Evolutionary conservation across 1,140 invertebrate genomes (phyloP).

Genomic region (Lethrus apterus): DNA sequence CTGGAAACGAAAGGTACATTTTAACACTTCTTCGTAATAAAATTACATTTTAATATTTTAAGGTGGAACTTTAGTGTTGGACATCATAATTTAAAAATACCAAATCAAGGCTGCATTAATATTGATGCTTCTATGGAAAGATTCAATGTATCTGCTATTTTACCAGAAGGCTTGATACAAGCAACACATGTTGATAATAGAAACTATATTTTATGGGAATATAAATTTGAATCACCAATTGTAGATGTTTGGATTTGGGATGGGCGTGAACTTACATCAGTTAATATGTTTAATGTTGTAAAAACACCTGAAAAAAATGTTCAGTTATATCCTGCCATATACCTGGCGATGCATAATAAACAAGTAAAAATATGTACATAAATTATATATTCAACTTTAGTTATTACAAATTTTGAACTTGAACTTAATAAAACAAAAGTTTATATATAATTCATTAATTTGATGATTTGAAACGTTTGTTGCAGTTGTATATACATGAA

Average conservation of each 20-base stretch:
- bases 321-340: constrained; percentile 55
- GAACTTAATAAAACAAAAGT: no score
- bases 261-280: constrained; percentile 51
- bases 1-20: constrained; percentile 71
- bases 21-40: no score
- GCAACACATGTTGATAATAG: constrained; percentile 51
- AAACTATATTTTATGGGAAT: constrained; percentile 56
- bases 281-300: constrained; percentile 67
- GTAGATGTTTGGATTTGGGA: constrained; percentile 74
- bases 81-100: constrained; percentile 70
- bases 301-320: constrained; percentile 40
- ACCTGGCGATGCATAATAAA: constrained; percentile 78
- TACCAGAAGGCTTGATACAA: constrained; percentile 70
- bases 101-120: constrained; percentile 33
- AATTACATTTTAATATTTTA: constrained; percentile 16
- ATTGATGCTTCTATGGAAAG: constrained; percentile 41
- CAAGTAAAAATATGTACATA: no score
- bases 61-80: constrained; percentile 96
- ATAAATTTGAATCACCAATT: constrained; percentile 75
- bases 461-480: background rate
- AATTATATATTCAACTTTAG: constrained; percentile 11
- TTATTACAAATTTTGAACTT: no score
- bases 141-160: constrained; percentile 55
- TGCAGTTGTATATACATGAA: constrained; percentile 69
- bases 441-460: constrained; percentile 23